These are phyloP conservation scores for Cybosia mesomella DNA, from an alignment of 2,888 invertebrate genomes.

Conservation along the genomic window DNA sequence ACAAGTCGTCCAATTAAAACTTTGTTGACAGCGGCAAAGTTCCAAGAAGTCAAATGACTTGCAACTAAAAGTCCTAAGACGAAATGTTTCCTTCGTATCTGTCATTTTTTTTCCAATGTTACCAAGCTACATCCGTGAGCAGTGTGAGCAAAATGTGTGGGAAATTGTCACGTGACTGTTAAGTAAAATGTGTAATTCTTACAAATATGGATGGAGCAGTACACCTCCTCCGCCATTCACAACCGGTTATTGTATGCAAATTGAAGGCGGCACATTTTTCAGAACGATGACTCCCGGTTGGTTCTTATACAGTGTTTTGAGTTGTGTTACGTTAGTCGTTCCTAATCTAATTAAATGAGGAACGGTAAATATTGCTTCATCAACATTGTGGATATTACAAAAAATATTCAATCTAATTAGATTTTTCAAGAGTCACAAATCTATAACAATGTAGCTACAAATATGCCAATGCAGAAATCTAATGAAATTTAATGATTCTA, in stretches of 20 bases:
- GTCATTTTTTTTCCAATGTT: slow-evolving; percentile 63
- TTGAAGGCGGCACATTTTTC: slow-evolving; percentile 72
- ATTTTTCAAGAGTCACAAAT: not conserved
- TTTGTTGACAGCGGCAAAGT: slow-evolving; percentile 1
- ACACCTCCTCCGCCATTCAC: slow-evolving; percentile 68
- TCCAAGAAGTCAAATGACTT: slow-evolving; percentile 21
- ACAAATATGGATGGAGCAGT: slow-evolving; percentile 53
- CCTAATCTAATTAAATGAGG: slow-evolving; percentile 34
- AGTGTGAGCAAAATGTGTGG: slow-evolving; percentile 60
- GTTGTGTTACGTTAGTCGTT: slow-evolving; percentile 34
- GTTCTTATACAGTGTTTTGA: slow-evolving; percentile 46
- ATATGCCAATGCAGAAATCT: slow-evolving; percentile 20
- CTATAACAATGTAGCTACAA: slow-evolving; percentile 12
- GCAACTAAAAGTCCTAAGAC: slow-evolving; percentile 2
- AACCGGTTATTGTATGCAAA: slow-evolving; percentile 84
- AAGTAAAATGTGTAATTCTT: slow-evolving; percentile 62
- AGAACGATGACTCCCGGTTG: slow-evolving; percentile 52
- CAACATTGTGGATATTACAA: not conserved
- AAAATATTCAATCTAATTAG: slow-evolving; percentile 5
- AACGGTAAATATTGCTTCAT: slow-evolving; percentile 31
- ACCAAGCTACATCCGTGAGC: slow-evolving; percentile 52
- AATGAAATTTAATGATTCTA: no score
- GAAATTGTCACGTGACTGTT: slow-evolving; percentile 73
- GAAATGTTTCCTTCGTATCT: slow-evolving; percentile 53
- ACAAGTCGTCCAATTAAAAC: not conserved